These are phyloP conservation scores for Venusia cambrica DNA, from an alignment of 2,888 invertebrate species.

Conservation along the genomic window DNA sequence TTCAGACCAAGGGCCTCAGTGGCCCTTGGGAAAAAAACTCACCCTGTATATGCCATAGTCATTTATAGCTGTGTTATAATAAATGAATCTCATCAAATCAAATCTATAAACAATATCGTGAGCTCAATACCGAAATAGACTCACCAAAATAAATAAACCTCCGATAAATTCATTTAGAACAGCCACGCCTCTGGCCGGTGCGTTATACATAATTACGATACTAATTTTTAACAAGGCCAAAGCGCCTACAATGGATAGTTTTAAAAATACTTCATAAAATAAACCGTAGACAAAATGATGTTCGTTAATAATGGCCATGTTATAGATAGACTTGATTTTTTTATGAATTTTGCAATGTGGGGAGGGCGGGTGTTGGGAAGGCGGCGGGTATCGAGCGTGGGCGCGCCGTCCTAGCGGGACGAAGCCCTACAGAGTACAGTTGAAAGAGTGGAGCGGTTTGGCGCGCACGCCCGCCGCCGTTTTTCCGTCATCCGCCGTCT, in stretches of 20 bases:
- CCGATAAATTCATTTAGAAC: constrained; percentile 33
- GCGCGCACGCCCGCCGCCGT: constrained; percentile 54
- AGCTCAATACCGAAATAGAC: constrained; percentile 25
- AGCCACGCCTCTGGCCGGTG: constrained; percentile 36
- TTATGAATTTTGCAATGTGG: constrained; percentile 70
- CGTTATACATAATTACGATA: constrained; percentile 31
- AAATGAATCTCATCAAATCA: too few relatives aligned
- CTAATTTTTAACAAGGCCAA: constrained; percentile 23
- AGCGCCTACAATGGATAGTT: constrained; percentile 9
- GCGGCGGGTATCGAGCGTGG: constrained; percentile 77
- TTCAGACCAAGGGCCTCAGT: too few relatives aligned
- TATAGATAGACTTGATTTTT: constrained; percentile 43
- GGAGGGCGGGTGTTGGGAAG: constrained; percentile 74
- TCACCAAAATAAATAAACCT: constrained; percentile 32
- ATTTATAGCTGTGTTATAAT: too few relatives aligned
- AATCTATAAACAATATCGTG: constrained; percentile 26
- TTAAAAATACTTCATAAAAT: constrained; percentile 22
- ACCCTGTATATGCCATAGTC: too few relatives aligned
- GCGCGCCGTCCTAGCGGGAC: constrained; percentile 71
- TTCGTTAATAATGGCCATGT: constrained; percentile 15
- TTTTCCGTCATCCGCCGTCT: too few relatives aligned
- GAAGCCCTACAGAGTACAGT: constrained; percentile 76
- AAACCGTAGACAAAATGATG: constrained; percentile 21
- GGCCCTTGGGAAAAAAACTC: too few relatives aligned
- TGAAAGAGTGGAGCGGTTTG: constrained; percentile 56